Evolutionary conservation across 2,113 vertebrate genomes (phyloP).

Genomic region (Cromileptes altivelis): DNA sequence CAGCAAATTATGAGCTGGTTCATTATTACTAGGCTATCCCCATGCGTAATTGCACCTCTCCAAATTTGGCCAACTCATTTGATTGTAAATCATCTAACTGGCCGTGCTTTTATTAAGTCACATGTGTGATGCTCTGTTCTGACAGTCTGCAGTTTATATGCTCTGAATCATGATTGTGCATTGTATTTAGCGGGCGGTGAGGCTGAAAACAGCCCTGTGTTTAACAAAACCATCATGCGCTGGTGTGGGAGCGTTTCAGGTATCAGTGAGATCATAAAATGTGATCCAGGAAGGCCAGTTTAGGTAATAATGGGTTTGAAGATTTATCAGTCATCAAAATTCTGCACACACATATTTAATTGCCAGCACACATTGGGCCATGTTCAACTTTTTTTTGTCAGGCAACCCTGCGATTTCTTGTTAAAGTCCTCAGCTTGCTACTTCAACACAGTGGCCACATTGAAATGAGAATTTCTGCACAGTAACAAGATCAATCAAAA

Average conservation of each 20-base stretch:
- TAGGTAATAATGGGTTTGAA: too few relatives aligned
- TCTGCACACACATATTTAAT: too few relatives aligned
- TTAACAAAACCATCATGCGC: neutral
- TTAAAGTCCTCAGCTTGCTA: too few relatives aligned
- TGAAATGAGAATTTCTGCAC: too few relatives aligned
- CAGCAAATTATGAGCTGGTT: slow-evolving; percentile 56
- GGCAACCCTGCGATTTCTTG: too few relatives aligned
- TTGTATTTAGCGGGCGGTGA: neutral
- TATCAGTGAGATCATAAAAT: neutral
- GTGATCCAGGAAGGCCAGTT: neutral
- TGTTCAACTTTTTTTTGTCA: too few relatives aligned
- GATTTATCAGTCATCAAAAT: too few relatives aligned
- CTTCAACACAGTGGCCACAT: too few relatives aligned
- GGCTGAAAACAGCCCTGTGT: neutral
- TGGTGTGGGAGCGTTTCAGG: neutral
- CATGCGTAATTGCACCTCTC: slow-evolving; percentile 55
- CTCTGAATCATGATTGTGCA: neutral
- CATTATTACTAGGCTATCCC: slow-evolving; percentile 65
- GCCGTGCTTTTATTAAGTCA: slow-evolving; percentile 47
- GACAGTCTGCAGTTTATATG: neutral
- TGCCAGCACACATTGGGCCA: too few relatives aligned
- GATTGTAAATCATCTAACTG: slow-evolving; percentile 59
- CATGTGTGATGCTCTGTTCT: neutral
- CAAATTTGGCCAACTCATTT: slow-evolving; percentile 60
- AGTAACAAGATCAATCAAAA: too few relatives aligned